These are phyloP conservation scores for Sardina pilchardus DNA, from an alignment of 2,113 vertebrate genomes.

Conservation along the genomic window DNA sequence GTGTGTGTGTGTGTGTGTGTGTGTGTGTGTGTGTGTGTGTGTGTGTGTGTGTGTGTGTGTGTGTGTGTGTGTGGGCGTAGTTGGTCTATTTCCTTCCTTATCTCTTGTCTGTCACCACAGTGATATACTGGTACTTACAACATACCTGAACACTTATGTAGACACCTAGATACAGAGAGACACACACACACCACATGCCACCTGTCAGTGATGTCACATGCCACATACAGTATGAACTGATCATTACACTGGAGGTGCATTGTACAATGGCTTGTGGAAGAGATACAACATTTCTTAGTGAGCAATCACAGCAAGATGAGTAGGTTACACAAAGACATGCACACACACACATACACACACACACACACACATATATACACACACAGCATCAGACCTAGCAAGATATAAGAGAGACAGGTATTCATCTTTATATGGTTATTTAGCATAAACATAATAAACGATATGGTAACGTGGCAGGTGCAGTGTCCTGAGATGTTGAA, in stretches of 20 bases:
- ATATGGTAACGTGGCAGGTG: no score
- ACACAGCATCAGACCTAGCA: no score
- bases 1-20: not conserved
- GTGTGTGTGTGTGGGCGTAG: constrained; percentile 17
- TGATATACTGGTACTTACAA: constrained; percentile 21
- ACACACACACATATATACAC: no score
- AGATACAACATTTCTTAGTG: no score
- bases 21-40: constrained; percentile 17
- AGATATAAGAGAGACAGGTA: no score
- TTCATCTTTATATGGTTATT: no score
- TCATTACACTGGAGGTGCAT: no score
- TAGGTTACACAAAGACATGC: not conserved
- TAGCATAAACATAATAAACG: no score
- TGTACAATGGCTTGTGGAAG: no score
- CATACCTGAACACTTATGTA: constrained; percentile 12
- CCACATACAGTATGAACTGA: not conserved
- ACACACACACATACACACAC: not conserved
- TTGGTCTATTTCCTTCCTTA: not conserved
- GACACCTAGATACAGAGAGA: constrained; percentile 30
- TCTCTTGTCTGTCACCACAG: constrained; percentile 3
- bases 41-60: constrained; percentile 19
- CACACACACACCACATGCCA: no score
- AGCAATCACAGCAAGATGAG: not conserved
- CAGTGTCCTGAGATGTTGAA: no score
- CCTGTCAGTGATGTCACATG: no score